A percentile compares a stretch with the other conserved stretches of the same genome.
phyloP scores from a whole-genome alignment of 1,140 invertebrate genomes.

The Drosophila pseudoobscura region DNA sequence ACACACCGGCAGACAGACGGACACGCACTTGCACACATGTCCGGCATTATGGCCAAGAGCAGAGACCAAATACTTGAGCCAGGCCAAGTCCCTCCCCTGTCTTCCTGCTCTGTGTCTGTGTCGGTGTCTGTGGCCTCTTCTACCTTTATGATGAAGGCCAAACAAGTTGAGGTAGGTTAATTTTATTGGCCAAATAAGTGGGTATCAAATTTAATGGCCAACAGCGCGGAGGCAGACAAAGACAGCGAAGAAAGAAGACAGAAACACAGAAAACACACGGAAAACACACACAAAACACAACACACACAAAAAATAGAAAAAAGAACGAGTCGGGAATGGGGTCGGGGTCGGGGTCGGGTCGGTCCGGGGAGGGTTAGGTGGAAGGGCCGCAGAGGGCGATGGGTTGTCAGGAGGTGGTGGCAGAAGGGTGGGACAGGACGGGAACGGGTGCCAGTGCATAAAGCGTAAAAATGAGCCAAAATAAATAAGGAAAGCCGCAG shows the following conservation, averaged over 20 bases:
- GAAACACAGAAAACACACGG: too few relatives aligned
- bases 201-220: constrained; percentile 80
- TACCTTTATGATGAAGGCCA: constrained; percentile 46
- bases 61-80: constrained; percentile 1
- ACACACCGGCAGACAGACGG: too few relatives aligned
- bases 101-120: too few relatives aligned
- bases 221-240: constrained; percentile 38
- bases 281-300: too few relatives aligned
- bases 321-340: background rate
- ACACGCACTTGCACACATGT: constrained; percentile 11
- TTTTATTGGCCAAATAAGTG: constrained; percentile 82
- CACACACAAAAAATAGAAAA: too few relatives aligned
- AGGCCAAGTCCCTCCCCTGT: too few relatives aligned
- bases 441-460: constrained; percentile 57
- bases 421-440: background rate
- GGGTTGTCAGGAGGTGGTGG: background rate
- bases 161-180: constrained; percentile 79
- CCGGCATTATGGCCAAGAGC: constrained; percentile 29
- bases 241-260: constrained; percentile 15
- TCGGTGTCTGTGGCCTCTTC: background rate
- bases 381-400: constrained; percentile 1
- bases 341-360: too few relatives aligned
- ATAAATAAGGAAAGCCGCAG: constrained; percentile 70
- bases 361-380: too few relatives aligned
- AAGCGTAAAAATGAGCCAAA: constrained; percentile 76